Conservation (phyloP, 2,888 invertebrate genomes). For the Agapostemon virescens region DNA sequence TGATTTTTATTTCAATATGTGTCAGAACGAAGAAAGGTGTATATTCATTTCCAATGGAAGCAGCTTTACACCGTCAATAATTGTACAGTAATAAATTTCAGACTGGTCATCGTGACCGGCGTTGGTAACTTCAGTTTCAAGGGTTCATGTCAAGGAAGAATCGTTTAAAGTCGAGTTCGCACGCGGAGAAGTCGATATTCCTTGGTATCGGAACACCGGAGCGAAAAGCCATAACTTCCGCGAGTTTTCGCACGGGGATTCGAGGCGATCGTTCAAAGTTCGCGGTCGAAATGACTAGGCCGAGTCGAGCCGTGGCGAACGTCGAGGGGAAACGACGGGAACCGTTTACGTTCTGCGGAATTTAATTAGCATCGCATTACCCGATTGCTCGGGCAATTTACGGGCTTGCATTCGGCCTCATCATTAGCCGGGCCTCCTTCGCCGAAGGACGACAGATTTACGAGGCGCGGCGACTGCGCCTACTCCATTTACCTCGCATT, state of each 20-base stretch:
- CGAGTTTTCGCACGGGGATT: neutral
- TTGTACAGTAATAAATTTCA: too few relatives aligned
- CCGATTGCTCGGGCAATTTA: constrained; percentile 42
- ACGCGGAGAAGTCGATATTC: neutral
- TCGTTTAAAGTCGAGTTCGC: neutral
- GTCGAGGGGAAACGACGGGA: neutral
- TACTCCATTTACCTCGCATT: constrained; percentile 20
- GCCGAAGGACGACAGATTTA: constrained; percentile 46
- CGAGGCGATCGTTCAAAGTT: neutral
- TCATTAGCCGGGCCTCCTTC: constrained; percentile 39
- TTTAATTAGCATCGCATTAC: constrained; percentile 52
- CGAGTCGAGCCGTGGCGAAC: neutral
- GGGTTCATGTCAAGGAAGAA: too few relatives aligned
- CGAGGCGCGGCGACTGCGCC: constrained; percentile 31
- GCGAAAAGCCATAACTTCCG: neutral
- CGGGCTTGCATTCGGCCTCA: constrained; percentile 24
- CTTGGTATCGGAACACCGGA: neutral
- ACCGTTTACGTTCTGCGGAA: constrained; percentile 27
- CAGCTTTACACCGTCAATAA: too few relatives aligned
- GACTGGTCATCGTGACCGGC: too few relatives aligned
- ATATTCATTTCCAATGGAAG: too few relatives aligned
- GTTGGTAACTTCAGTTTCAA: too few relatives aligned
- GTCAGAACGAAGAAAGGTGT: too few relatives aligned
- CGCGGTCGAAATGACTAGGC: neutral
- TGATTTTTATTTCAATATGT: too few relatives aligned